Evolutionary conservation across 2,797 vertebrate species (phyloP).

Genomic region (Xyrichtys novacula): DNA sequence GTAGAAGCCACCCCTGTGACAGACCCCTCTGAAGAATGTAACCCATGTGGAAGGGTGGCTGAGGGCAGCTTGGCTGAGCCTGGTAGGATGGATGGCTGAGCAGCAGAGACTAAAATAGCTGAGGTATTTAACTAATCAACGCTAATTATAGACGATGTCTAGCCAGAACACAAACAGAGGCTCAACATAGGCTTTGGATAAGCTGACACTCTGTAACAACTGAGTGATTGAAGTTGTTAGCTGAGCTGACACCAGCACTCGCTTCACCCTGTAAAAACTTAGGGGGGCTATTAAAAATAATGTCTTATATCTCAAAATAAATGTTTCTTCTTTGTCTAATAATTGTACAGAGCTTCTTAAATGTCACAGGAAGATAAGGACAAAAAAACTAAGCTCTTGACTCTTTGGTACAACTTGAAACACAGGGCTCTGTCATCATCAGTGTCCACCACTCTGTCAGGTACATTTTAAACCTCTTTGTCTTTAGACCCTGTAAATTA

Average conservation of each 20-base stretch:
- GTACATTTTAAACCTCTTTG: too few species aligned
- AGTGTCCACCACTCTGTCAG: too few species aligned
- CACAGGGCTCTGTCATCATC: too few species aligned
- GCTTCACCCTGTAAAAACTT: constrained; percentile 41
- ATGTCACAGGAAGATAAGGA: constrained; percentile 16
- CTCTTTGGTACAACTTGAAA: too few species aligned
- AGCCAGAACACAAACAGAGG: constrained; percentile 85
- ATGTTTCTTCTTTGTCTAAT: constrained; percentile 16
- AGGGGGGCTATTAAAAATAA: constrained; percentile 43
- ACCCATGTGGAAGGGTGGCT: constrained; percentile 49
- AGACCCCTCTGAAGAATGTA: constrained; percentile 76
- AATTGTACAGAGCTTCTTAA: constrained; percentile 14
- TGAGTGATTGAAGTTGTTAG: constrained; percentile 58
- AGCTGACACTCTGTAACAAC: constrained; percentile 73
- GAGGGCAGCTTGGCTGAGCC: constrained; percentile 31
- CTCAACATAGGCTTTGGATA: constrained; percentile 70
- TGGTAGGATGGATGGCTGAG: constrained; percentile 55
- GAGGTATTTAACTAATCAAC: constrained; percentile 84
- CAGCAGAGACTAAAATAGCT: constrained; percentile 76
- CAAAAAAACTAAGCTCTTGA: too few species aligned
- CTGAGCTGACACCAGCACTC: constrained; percentile 27
- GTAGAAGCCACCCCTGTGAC: constrained; percentile 54
- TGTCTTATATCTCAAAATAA: constrained; percentile 25
- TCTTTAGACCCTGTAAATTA: too few species aligned
- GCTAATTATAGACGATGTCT: constrained; percentile 85